Percentiles rank a stretch among this genome's conserved stretches.
These are phyloP conservation scores for Gallinago media DNA, from an alignment of 2,113 vertebrate species.

Conservation along the genomic window DNA sequence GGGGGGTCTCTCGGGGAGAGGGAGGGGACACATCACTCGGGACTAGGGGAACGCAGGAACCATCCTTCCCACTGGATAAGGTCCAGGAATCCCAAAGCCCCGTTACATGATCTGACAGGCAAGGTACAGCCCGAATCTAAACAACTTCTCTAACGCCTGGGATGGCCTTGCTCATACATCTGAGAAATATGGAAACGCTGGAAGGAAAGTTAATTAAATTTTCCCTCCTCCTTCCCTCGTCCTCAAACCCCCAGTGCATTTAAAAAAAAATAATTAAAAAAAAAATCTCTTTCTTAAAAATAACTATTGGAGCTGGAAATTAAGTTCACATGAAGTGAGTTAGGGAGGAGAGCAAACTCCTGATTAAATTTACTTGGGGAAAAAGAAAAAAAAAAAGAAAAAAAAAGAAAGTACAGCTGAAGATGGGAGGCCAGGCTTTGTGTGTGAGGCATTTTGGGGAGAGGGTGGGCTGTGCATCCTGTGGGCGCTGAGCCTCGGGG, in stretches of 20 bases:
- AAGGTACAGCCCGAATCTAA: constrained; percentile 2
- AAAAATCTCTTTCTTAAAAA: constrained; percentile 16
- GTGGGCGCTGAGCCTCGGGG: rapidly evolving
- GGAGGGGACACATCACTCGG: neutral
- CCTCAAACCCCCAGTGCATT: neutral
- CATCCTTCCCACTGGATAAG: neutral
- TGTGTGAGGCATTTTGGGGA: constrained; percentile 51
- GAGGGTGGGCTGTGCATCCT: neutral
- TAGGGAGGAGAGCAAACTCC: constrained; percentile 82
- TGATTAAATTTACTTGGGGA: constrained; percentile 85
- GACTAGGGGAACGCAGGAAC: neutral
- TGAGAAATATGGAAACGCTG: constrained; percentile 20
- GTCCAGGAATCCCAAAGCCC: neutral
- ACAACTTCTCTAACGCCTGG: neutral
- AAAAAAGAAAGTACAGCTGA: neutral
- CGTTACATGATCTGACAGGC: neutral
- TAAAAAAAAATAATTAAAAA: neutral
- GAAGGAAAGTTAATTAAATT: constrained; percentile 49
- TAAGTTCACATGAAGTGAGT: constrained; percentile 87
- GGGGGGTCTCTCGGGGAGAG: rapidly evolving
- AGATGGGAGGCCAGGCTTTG: constrained; percentile 14
- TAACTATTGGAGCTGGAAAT: constrained; percentile 76
- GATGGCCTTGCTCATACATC: neutral
- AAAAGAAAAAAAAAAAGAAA: neutral
- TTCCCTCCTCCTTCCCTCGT: neutral